Percentiles rank a stretch among this genome's conserved stretches.
Evolutionary conservation across 2,113 vertebrate genomes (phyloP).

Genomic region (Caretta caretta): DNA sequence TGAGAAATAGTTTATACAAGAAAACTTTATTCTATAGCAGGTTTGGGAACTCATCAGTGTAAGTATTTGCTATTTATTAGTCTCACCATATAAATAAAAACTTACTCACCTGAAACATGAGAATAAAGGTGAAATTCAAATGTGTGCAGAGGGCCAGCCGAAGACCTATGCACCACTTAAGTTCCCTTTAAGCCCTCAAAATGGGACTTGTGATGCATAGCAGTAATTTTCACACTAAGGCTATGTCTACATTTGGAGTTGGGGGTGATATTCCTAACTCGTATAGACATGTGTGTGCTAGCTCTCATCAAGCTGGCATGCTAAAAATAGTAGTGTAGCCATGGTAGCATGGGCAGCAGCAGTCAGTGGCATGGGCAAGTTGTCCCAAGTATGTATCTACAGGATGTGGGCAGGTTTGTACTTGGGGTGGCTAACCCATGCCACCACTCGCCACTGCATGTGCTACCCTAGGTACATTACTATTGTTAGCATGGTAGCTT

Average conservation of each 20-base stretch:
- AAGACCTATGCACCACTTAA: background rate
- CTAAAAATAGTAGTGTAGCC: background rate
- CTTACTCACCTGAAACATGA: background rate
- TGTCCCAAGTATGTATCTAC: background rate
- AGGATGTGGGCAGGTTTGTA: background rate
- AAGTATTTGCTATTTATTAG: background rate
- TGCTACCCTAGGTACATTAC: background rate
- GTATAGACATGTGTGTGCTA: background rate
- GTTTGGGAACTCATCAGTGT: background rate
- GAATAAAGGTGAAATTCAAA: background rate
- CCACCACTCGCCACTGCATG: background rate
- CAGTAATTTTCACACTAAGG: background rate
- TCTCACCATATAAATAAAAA: background rate
- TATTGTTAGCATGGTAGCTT: background rate
- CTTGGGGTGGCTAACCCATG: background rate
- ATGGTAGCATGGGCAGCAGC: background rate
- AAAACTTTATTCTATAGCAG: background rate
- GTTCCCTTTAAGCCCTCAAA: background rate
- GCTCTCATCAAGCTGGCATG: background rate
- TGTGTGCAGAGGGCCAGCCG: background rate
- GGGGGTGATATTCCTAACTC: background rate
- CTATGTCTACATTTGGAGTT: background rate
- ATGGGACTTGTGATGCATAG: background rate
- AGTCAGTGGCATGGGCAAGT: background rate
- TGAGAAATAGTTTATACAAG: background rate